These are phyloP conservation scores for Toxotes lorentzi DNA, from an alignment of 2,797 vertebrate species.

Conservation along the genomic window DNA sequence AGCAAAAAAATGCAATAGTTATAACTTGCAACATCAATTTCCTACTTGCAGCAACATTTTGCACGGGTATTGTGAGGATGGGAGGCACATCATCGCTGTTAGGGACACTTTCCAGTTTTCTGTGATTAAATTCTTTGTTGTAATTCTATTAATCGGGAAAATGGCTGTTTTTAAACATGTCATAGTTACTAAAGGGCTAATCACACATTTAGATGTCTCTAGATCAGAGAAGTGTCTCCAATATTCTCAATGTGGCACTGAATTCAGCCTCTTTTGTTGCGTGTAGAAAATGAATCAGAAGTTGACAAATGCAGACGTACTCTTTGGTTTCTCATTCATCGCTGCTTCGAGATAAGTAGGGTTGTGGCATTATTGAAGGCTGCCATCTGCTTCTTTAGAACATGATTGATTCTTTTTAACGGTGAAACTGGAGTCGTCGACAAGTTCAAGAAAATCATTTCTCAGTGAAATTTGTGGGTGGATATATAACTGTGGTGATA, in stretches of 20 bases:
- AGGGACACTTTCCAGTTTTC: constrained; percentile 17
- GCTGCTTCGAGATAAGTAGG: constrained; percentile 14
- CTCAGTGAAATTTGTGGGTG: neutral
- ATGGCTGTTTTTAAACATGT: neutral
- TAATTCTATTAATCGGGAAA: constrained; percentile 2
- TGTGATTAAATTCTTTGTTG: neutral
- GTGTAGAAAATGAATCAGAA: neutral
- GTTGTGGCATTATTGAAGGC: constrained; percentile 38
- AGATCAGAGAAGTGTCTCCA: neutral
- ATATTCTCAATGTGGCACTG: constrained; percentile 4
- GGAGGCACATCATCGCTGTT: neutral
- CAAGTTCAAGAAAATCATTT: constrained; percentile 36
- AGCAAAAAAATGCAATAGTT: neutral
- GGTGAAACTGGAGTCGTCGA: constrained; percentile 10
- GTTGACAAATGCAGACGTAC: constrained; percentile 4
- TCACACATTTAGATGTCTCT: constrained; percentile 18
- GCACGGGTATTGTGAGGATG: neutral
- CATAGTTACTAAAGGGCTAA: constrained; percentile 4
- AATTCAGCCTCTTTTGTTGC: neutral
- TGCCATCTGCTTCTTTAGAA: constrained; percentile 28
- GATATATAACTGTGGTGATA: constrained; percentile 12
- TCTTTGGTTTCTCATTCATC: constrained; percentile 22
- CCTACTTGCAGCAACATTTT: neutral
- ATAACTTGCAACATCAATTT: neutral
- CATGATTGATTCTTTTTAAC: constrained; percentile 35